Base-by-base conservation (phyloP, 2,113 vertebrate genomes). In the Mus musculus region DNA sequence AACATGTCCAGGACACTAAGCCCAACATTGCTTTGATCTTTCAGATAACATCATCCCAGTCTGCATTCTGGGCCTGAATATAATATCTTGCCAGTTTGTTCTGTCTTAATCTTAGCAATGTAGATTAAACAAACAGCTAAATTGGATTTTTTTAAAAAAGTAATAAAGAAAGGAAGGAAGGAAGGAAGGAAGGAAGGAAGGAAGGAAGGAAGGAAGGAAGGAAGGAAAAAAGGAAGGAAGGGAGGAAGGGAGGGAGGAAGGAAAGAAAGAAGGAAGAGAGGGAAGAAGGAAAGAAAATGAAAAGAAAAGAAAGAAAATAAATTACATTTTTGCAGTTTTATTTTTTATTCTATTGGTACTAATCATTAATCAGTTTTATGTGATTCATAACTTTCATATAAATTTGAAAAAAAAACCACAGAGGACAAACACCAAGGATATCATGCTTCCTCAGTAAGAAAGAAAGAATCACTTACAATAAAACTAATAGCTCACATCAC, bases 91-190 rank as follows among this genome's bases (percentile, higher is more conserved):
- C 93, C 92, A 98, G 88, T 81, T 96, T 93, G 91, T 67, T 93
- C 92, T 71, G 88, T 96, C 93, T 97, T 97, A 96, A 96, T 98
- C 95, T 96, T 13, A 94, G 85, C 69, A 82, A 96, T 17, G 93
- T 90, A 81, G 97, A 97, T 96, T 89, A 78, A 71, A 97, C 96
- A 98, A 98, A 89, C 98, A 97, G 97, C 95, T 95, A 82, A 94
- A 54, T 94, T 94, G 95, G 93, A 65, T 97, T 92, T 92, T 85
- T 84, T 97, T 97, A 98, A 95, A 95, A 49, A 49, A 49, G 49
- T 49, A 49, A 49, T 49, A 49, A 49, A 49, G 49, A 49, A 49
- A 49, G 49, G 49, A 49, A 6, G 56, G 20, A 22, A 22, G 22
- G 59, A 97, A n/a, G 92, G 42, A 71, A 42, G 36, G 73, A 63